Evolutionary conservation across 2,888 invertebrate species (phyloP).

Genomic region (Nephrotoma appendiculata): DNA sequence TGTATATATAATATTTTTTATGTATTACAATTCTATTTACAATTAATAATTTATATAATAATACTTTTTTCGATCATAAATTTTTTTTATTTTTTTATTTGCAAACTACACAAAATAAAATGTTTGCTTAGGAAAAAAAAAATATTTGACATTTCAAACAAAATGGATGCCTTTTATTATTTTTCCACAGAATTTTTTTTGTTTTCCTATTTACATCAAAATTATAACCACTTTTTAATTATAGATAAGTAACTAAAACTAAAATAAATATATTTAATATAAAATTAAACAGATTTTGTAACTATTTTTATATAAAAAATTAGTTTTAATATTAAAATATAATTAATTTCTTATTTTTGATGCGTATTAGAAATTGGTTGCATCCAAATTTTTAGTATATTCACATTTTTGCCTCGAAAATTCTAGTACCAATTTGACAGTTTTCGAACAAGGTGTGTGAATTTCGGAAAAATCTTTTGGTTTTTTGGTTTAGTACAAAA

Average conservation of each 20-base stretch:
- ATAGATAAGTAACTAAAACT: not conserved
- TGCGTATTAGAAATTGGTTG: conserved; percentile 4
- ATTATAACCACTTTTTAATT: not conserved
- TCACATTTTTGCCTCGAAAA: not conserved
- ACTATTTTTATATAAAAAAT: not conserved
- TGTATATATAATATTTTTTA: not conserved
- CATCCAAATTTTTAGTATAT: not conserved
- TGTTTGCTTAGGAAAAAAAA: conserved; percentile 1
- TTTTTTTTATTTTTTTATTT: not conserved
- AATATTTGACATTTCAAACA: conserved; percentile 1
- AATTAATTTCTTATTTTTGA: conserved; percentile 3
- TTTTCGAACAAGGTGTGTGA: not conserved
- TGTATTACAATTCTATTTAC: not conserved
- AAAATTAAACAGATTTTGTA: not conserved
- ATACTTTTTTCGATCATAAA: conserved; percentile 1
- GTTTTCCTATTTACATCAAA: not conserved
- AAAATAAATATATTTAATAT: not conserved
- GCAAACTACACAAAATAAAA: conserved; percentile 3
- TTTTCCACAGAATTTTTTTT: not conserved
- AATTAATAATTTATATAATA: not conserved
- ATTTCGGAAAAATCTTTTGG: conserved; percentile 3
- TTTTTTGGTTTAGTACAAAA: not conserved
- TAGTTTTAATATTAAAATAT: not conserved
- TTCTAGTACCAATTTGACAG: not conserved
- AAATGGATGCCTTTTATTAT: not conserved